phyloP scores from a whole-genome alignment of 2,113 vertebrate species.

The Eudyptes chrysolophus region DNA sequence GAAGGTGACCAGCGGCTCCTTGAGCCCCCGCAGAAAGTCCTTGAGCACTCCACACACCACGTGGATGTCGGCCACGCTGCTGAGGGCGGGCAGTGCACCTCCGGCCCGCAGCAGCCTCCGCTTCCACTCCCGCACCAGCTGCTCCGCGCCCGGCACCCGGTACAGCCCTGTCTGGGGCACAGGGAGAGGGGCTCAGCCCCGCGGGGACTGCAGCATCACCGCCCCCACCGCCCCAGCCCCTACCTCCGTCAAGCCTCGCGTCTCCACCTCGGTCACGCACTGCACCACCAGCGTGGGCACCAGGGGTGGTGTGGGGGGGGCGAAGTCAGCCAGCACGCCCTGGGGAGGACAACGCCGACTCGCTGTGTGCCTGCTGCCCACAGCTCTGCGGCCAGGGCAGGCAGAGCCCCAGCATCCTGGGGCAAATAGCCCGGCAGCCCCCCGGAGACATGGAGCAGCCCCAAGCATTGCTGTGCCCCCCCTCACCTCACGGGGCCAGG shows the following conservation, averaged over 20 bases:
- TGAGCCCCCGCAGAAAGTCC: conserved; percentile 84
- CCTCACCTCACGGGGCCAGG: conserved; percentile 2
- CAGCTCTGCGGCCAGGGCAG: neutral
- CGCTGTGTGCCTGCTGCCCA: rapidly evolving
- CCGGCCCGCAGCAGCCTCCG: conserved; percentile 71
- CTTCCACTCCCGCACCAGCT: conserved; percentile 80
- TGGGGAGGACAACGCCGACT: neutral
- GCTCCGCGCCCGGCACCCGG: conserved; percentile 78
- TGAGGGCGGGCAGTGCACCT: conserved; percentile 3
- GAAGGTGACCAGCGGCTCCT: conserved; percentile 86
- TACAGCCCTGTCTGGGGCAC: conserved; percentile 80
- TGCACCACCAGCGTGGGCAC: conserved; percentile 78
- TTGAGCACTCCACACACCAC: conserved; percentile 88
- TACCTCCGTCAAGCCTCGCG: conserved; percentile 81
- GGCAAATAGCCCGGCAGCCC: neutral
- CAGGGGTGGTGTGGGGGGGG: conserved; percentile 58
- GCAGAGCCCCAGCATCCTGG: neutral
- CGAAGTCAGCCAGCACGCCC: conserved; percentile 78
- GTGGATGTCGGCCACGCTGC: conserved; percentile 77
- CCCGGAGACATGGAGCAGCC: rapidly evolving
- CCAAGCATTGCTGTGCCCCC: rapidly evolving
- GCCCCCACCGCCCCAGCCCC: rapidly evolving
- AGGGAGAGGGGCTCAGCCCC: neutral
- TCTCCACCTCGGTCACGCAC: conserved; percentile 86
- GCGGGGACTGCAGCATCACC: rapidly evolving